Conservation (phyloP, 2,888 invertebrate genomes). For the Apodemia mormo region DNA sequence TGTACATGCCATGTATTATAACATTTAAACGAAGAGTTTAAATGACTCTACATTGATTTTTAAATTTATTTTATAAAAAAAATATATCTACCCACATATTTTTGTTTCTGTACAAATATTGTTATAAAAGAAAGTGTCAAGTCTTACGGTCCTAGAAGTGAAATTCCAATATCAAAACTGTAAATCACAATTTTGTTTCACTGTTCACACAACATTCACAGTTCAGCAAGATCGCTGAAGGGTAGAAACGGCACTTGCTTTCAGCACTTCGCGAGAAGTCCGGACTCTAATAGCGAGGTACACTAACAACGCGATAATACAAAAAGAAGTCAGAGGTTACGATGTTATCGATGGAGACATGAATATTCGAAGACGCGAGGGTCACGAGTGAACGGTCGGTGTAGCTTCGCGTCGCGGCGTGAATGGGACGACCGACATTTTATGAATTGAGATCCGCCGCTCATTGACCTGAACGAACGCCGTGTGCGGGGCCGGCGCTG, state of each 20-base stretch:
- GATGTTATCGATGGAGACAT: constrained; percentile 80
- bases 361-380: constrained; percentile 81
- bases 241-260: constrained; percentile 67
- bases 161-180: constrained; percentile 67
- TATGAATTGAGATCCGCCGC: constrained; percentile 78
- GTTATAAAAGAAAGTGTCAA: constrained; percentile 41
- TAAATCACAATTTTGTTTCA: constrained; percentile 68
- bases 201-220: constrained; percentile 73
- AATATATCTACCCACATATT: neutral
- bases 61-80: neutral
- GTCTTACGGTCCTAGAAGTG: constrained; percentile 70
- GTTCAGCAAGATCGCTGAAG: constrained; percentile 53
- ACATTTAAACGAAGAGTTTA: neutral
- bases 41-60: constrained; percentile 11
- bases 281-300: constrained; percentile 62
- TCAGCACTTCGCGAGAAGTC: constrained; percentile 72
- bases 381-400: constrained; percentile 78
- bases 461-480: constrained; percentile 66
- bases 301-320: constrained; percentile 77
- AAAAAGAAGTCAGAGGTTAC: constrained; percentile 79
- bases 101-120: constrained; percentile 1
- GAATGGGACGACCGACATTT: constrained; percentile 80
- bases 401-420: constrained; percentile 74
- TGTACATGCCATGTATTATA: neutral
- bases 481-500: constrained; percentile 53